A percentile compares a stretch with the other conserved stretches of the same genome.
Conservation (phyloP, 2,113 vertebrate species). For the Bufo gargarizans region DNA sequence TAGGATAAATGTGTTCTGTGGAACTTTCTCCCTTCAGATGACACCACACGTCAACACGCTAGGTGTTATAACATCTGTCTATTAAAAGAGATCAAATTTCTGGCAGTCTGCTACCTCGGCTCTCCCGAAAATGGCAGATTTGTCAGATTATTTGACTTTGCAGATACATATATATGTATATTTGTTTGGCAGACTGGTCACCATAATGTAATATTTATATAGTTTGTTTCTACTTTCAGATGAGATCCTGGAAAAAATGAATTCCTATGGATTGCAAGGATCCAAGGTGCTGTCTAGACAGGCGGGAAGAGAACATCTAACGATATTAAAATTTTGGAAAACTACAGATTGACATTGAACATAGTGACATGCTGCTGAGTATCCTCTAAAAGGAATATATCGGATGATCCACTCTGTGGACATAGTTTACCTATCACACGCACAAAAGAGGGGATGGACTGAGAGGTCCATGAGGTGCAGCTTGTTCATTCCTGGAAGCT, state of each 20-base stretch:
- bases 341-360: not conserved
- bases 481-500: too few relatives aligned
- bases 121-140: not conserved
- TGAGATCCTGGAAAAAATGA: constrained; percentile 70
- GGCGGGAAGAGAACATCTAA: constrained; percentile 66
- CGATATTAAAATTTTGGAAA: constrained; percentile 30
- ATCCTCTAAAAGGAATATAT: constrained; percentile 24
- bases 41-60: too few relatives aligned
- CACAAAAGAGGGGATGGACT: not conserved
- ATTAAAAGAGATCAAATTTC: too few relatives aligned
- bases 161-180: too few relatives aligned
- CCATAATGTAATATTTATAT: not conserved
- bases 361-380: not conserved
- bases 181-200: not conserved
- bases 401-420: not conserved
- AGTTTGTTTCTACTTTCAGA: constrained; percentile 61
- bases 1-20: too few relatives aligned
- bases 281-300: constrained; percentile 65
- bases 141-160: too few relatives aligned
- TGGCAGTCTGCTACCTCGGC: too few relatives aligned
- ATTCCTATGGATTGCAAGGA: constrained; percentile 65
- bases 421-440: not conserved
- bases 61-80: too few relatives aligned
- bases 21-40: too few relatives aligned
- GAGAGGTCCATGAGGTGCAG: too few relatives aligned